Base-by-base conservation (phyloP, 2,888 invertebrate genomes). In the Agrotis clavis region DNA sequence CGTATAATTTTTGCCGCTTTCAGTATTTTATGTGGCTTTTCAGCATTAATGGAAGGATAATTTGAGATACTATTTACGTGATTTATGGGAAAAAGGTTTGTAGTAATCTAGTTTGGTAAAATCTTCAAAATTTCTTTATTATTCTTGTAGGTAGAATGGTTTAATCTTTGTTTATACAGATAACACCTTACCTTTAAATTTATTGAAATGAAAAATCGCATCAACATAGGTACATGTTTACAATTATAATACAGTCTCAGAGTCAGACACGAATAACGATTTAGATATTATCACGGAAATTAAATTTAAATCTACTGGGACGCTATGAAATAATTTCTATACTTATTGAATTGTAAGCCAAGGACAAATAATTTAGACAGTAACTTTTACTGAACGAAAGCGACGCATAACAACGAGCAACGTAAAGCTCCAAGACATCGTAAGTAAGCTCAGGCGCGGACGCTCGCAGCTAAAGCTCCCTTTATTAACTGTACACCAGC, bases 401-500 rank as follows among this genome's bases (percentile, higher is more conserved):
- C 35, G 35, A 35, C 35, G 35, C 16, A 16, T 4, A 41, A 2
- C 30, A n/a, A 30, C 21, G 14, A 51, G 56, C 13, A 21, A 56
- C 11, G 35, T 13, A 54, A 53, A 57, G 25, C n/a, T 45, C 30
- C 50, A 68, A 45, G 67, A 47, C 19, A 47, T 14, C 59, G 59
- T 45, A 30, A 63, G 59, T 45, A 30, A 63, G 68, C n/a, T 41
- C 48, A 53, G 47, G 54, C 21, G 41, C 54, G 41, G 53, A n/a
- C 57, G 53, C 50, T 71, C 57, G 62, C 35, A 61, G 54, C 45
- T 71, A 67, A 70, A 74, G 69, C 61, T 80, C 84, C 77, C 79
- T 85, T 74, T 76, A 81, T 75, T 68, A 79, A 77, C 71, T 65
- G 78, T 78, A 78, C 59, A 68, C 60, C 65, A 71, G 61, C 73